These are phyloP conservation scores for Aphelenchoides besseyi DNA, from an alignment of 1,140 invertebrate species.

Conservation along the genomic window DNA sequence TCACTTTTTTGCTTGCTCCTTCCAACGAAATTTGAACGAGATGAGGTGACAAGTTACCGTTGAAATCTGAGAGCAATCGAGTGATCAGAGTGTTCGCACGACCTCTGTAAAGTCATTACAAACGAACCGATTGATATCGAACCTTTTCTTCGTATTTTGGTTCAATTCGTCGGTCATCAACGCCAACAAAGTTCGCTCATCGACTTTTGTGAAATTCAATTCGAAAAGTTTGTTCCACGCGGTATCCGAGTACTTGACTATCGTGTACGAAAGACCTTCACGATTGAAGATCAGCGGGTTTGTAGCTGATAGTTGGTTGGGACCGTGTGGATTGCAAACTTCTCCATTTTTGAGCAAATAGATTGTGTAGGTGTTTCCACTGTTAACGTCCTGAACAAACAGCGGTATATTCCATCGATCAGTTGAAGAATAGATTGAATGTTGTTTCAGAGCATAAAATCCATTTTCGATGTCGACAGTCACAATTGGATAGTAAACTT, in stretches of 20 bases:
- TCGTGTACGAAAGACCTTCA: neutral
- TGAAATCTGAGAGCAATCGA: neutral
- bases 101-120: neutral
- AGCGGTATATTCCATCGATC: neutral
- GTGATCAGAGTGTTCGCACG: neutral
- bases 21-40: neutral
- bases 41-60: neutral
- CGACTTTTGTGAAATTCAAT: neutral
- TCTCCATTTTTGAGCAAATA: neutral
- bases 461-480: conserved; percentile 6
- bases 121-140: neutral
- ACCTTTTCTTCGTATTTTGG: neutral
- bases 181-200: neutral
- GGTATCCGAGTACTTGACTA: neutral
- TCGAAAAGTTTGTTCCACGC: neutral
- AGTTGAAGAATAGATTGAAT: neutral
- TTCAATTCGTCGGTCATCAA: neutral
- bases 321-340: neutral
- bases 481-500: conserved; percentile 7
- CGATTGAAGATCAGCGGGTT: neutral
- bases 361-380: neutral
- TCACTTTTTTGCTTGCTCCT: no score
- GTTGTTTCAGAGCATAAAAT: neutral
- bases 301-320: neutral
- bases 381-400: neutral